Percentiles rank a stretch among this genome's conserved stretches.
Evolutionary conservation across 2,888 invertebrate genomes (phyloP).

Genomic region (Timema podura): DNA sequence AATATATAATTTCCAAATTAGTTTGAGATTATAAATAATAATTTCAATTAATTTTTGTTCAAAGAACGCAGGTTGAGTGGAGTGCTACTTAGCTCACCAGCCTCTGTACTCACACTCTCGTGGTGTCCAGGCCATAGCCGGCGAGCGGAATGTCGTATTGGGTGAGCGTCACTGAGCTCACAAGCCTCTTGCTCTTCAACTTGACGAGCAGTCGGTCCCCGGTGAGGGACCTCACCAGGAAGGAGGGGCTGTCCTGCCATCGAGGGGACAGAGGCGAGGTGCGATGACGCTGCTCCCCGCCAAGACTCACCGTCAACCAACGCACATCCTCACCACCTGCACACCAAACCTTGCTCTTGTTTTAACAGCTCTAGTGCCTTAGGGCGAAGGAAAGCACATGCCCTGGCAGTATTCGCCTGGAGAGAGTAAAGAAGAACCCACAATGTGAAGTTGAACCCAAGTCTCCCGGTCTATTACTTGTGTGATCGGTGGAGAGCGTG

Average conservation of each 20-base stretch:
- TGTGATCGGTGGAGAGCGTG: slow-evolving; percentile 40
- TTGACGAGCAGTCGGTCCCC: slow-evolving; percentile 48
- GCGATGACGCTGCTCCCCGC: slow-evolving; percentile 44
- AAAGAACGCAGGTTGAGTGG: too few species aligned
- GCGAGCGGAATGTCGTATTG: slow-evolving; percentile 47
- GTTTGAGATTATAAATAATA: too few species aligned
- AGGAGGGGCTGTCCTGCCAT: slow-evolving; percentile 50
- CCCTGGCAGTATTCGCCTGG: too few species aligned
- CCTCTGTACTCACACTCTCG: slow-evolving; percentile 45
- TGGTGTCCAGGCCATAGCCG: slow-evolving; percentile 47
- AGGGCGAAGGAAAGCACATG: too few species aligned
- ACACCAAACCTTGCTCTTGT: too few species aligned
- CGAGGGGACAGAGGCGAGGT: slow-evolving; percentile 43
- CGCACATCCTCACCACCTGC: slow-evolving; percentile 43
- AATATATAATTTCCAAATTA: too few species aligned
- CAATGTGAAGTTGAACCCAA: too few species aligned
- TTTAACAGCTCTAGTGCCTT: too few species aligned
- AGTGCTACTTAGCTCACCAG: too few species aligned
- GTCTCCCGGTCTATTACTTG: too few species aligned
- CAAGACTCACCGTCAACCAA: slow-evolving; percentile 47
- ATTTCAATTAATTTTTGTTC: too few species aligned
- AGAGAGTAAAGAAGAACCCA: too few species aligned
- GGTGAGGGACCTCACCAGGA: slow-evolving; percentile 47
- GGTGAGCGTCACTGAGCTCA: slow-evolving; percentile 49
- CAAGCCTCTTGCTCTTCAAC: slow-evolving; percentile 48